Evolutionary conservation across 2,797 vertebrate genomes (phyloP).

Genomic region (Pygocentrus nattereri): DNA sequence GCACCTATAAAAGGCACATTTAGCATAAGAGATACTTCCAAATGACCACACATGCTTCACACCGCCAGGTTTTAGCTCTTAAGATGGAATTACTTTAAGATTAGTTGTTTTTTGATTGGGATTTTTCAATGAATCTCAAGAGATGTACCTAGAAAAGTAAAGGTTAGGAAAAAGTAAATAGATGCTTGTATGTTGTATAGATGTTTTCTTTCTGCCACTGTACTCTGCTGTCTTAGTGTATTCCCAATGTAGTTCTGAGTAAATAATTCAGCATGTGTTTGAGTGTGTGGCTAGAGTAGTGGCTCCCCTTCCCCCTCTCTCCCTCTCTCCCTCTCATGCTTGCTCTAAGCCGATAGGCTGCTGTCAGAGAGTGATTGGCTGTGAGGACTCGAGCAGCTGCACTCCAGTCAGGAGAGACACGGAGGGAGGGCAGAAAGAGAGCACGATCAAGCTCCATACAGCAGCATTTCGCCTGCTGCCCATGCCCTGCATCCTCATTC

Average conservation of each 20-base stretch:
- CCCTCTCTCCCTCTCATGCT: slow-evolving; percentile 40
- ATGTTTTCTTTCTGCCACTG: neutral
- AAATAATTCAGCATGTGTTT: slow-evolving; percentile 55
- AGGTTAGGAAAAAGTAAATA: slow-evolving; percentile 16
- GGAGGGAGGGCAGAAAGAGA: slow-evolving; percentile 33
- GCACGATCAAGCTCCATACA: slow-evolving; percentile 26
- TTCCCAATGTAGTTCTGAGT: slow-evolving; percentile 28
- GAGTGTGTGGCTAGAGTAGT: slow-evolving; percentile 32
- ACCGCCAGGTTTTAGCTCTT: neutral
- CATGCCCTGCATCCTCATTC: slow-evolving; percentile 33
- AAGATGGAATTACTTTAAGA: neutral
- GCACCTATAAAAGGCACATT: neutral
- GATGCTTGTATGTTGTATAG: neutral
- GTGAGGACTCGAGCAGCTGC: slow-evolving; percentile 57
- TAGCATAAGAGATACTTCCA: slow-evolving; percentile 5
- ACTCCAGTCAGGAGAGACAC: slow-evolving; percentile 43
- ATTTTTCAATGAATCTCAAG: neutral
- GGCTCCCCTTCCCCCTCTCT: slow-evolving; percentile 37
- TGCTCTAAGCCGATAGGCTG: slow-evolving; percentile 54
- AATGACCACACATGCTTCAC: neutral
- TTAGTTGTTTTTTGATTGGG: neutral
- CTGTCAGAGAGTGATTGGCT: slow-evolving; percentile 57
- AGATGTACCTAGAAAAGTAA: neutral
- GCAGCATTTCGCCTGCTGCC: slow-evolving; percentile 7
- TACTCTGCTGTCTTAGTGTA: slow-evolving; percentile 18